Evolutionary conservation across 2,888 invertebrate genomes (phyloP), one percentile per base, ranked within the genome.

Genomic region (Volucella inanis): DNA sequence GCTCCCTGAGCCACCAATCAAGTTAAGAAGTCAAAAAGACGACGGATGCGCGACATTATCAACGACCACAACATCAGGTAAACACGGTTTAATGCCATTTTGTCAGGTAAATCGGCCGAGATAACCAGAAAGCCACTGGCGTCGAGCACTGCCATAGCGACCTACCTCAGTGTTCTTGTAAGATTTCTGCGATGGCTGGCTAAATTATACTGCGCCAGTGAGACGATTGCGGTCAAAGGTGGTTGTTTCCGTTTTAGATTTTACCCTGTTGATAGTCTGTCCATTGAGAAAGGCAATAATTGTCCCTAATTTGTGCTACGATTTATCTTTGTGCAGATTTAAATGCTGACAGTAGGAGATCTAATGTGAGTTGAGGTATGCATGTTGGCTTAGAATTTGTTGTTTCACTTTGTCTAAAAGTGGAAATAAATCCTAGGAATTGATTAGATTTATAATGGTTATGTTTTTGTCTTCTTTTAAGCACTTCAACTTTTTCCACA

Each of bases 1-100:
- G 86, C 82, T 86, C 77, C 76, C 68, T 72, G 76, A 72, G 72
- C 67, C 81, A 82, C 85, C 77, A 86, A 86, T 86, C 86, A 86
- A 86, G 74, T 52, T 43, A 12, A 86, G 64, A 72, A 78, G 76
- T 84, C 87, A 76, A 72, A 77, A 75, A 43, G 71, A 71, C 79
- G 85, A 86, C 82, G 82, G 82, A 86, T 80, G 74, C 78, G 81
- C 84, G 87, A 87, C 87, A 87, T 87, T 87, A 87, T 88, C 87
- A 87, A 79, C 87, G 72, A 71, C 77, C 78, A 84, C 78, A 87
- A 87, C 87, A 88, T 79, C 79, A 86, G 77, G 87, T 79, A 84
- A 87, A 88, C 88, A 88, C 88, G 87, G 86, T 86, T 88, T 88
- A 87, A 87, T 87, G 87, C 86, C 87, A 88, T 88, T 88, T 87